phyloP scores from a whole-genome alignment of 1,140 invertebrate species.

The Atta colombica region DNA sequence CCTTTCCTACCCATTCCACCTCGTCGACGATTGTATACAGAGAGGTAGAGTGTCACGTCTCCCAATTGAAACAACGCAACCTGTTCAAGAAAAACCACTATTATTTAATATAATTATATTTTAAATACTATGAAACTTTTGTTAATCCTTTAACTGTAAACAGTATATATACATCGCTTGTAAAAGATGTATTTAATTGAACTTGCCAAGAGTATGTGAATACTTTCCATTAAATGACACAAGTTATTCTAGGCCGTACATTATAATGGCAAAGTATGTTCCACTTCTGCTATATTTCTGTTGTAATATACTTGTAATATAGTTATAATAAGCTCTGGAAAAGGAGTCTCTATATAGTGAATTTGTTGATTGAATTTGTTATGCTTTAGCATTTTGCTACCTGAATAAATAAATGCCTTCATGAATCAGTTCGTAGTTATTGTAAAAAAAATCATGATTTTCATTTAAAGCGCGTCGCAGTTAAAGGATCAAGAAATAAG shows the following conservation, averaged over 20 bases:
- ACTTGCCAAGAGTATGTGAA: too few species aligned
- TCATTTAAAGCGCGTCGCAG: background rate
- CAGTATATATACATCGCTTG: background rate
- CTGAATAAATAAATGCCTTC: background rate
- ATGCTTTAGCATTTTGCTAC: too few species aligned
- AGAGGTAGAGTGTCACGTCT: conserved; percentile 97
- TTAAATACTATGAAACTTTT: background rate
- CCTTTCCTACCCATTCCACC: conserved; percentile 94
- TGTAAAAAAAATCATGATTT: background rate
- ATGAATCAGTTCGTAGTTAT: background rate
- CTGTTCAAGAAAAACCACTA: conserved; percentile 83
- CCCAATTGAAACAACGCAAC: conserved; percentile 97
- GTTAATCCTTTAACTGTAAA: background rate
- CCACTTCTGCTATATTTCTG: too few species aligned
- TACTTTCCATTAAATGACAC: too few species aligned
- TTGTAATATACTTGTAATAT: too few species aligned
- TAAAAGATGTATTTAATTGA: background rate
- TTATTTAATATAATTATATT: background rate
- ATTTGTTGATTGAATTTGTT: too few species aligned
- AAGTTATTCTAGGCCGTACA: too few species aligned
- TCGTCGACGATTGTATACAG: conserved; percentile 96
- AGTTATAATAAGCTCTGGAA: too few species aligned
- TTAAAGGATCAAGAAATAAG: background rate
- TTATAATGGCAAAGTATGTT: too few species aligned
- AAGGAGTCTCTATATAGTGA: too few species aligned